phyloP scores from a whole-genome alignment of 2,113 vertebrate species.

The Ophthalmolycus amberensis region DNA sequence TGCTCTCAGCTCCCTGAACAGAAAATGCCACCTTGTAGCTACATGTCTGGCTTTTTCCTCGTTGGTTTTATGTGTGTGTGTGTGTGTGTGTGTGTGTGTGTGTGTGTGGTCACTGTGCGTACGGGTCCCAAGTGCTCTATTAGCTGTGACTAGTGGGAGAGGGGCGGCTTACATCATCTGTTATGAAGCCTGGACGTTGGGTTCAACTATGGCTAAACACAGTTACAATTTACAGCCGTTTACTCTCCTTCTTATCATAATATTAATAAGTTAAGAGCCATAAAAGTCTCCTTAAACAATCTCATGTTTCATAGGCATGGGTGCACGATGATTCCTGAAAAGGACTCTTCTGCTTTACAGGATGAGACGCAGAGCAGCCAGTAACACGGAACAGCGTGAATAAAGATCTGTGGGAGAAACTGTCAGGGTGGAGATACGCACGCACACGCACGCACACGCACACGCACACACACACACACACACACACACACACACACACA shows the following conservation, averaged over 20 bases:
- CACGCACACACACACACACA: too few species aligned
- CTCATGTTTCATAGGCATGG: conserved; percentile 12
- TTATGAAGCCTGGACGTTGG: conserved; percentile 49
- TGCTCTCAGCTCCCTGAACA: conserved; percentile 30
- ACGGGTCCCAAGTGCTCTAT: conserved; percentile 55
- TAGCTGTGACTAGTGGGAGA: conserved; percentile 62
- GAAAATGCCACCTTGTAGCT: conserved; percentile 42
- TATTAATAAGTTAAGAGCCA: conserved; percentile 32
- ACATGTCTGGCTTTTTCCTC: conserved; percentile 29
- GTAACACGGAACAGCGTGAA: conserved; percentile 38
- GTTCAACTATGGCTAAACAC: conserved; percentile 60
- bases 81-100: conserved; percentile 28
- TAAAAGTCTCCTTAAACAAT: conserved; percentile 52
- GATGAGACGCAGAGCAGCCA: conserved; percentile 56
- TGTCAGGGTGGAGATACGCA: conserved; percentile 44
- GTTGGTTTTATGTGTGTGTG: conserved; percentile 13
- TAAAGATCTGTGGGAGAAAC: conserved; percentile 50
- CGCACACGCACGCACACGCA: conserved; percentile 49
- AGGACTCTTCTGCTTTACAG: conserved; percentile 31
- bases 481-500: too few species aligned
- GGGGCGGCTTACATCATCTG: conserved; percentile 63
- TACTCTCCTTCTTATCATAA: conserved; percentile 53
- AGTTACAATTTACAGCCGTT: conserved; percentile 44
- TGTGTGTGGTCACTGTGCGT: conserved; percentile 35
- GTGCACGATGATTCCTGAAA: conserved; percentile 39